phyloP scores from a whole-genome alignment of 2,888 invertebrate genomes.

The Oscheius myriophilus region DNA sequence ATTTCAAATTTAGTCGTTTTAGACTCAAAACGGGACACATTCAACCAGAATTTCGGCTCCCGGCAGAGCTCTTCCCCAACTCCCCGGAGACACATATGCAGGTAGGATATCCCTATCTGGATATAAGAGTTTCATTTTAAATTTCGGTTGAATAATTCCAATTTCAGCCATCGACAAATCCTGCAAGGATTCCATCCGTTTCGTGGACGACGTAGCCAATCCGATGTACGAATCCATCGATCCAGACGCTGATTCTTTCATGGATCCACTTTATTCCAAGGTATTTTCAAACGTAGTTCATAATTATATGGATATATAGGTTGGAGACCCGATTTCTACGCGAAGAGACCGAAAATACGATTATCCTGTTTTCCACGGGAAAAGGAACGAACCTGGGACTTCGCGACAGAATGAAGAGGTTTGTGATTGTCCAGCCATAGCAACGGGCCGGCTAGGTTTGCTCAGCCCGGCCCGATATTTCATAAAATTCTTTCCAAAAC shows the following conservation, averaged over 20 bases:
- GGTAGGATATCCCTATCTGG: slow-evolving; percentile 8
- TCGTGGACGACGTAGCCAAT: slow-evolving; percentile 56
- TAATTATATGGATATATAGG: slow-evolving; percentile 17
- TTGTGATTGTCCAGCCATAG: not conserved
- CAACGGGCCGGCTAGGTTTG: too few species aligned
- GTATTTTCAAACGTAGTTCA: slow-evolving; percentile 31
- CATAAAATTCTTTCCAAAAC: too few species aligned
- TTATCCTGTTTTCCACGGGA: slow-evolving; percentile 57
- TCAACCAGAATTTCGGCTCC: slow-evolving; percentile 25
- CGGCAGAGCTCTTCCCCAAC: slow-evolving; percentile 51
- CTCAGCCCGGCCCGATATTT: too few species aligned
- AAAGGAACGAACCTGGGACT: slow-evolving; percentile 26
- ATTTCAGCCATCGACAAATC: slow-evolving; percentile 49
- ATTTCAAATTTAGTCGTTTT: not conserved
- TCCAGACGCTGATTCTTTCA: slow-evolving; percentile 59
- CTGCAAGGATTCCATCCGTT: slow-evolving; percentile 44
- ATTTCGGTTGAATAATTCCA: not conserved
- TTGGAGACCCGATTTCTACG: slow-evolving; percentile 38
- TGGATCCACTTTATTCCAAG: slow-evolving; percentile 65
- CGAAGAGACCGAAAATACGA: slow-evolving; percentile 52
- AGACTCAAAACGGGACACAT: not conserved
- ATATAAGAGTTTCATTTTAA: slow-evolving; percentile 4
- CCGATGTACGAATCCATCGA: slow-evolving; percentile 66
- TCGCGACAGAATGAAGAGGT: slow-evolving; percentile 33
- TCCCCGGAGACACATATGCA: slow-evolving; percentile 48